phyloP scores from a whole-genome alignment of 2,113 vertebrate genomes.

The Psilopogon haemacephalus region DNA sequence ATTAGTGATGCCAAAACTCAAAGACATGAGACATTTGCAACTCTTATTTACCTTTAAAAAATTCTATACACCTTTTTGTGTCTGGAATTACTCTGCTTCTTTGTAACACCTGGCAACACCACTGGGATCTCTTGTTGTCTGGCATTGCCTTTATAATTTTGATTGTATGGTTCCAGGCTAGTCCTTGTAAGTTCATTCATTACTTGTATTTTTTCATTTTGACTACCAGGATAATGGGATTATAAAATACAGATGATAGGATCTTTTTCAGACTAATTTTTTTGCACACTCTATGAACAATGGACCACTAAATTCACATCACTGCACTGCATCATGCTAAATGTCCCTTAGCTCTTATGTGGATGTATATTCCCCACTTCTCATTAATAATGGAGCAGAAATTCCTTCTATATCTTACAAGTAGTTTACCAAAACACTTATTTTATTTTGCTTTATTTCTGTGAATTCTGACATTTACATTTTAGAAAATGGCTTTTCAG shows the following conservation, averaged over 20 bases:
- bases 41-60: not conserved
- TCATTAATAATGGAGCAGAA: not conserved
- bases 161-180: not conserved
- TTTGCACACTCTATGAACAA: rapidly evolving
- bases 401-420: not conserved
- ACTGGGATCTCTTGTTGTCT: not conserved
- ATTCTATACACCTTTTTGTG: not conserved
- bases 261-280: not conserved
- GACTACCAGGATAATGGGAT: not conserved
- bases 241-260: not conserved
- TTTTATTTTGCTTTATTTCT: not conserved
- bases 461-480: not conserved
- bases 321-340: not conserved
- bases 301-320: not conserved
- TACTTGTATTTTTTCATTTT: not conserved
- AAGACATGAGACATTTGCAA: not conserved
- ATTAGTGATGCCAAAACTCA: not conserved
- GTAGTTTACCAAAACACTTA: not conserved
- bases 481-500: not conserved
- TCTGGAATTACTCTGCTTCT: not conserved
- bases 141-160: not conserved
- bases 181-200: not conserved
- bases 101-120: not conserved
- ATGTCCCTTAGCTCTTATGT: not conserved
- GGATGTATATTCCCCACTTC: not conserved